Conservation (phyloP, 2,888 invertebrate genomes). For the Chrysodeixis includens region DNA sequence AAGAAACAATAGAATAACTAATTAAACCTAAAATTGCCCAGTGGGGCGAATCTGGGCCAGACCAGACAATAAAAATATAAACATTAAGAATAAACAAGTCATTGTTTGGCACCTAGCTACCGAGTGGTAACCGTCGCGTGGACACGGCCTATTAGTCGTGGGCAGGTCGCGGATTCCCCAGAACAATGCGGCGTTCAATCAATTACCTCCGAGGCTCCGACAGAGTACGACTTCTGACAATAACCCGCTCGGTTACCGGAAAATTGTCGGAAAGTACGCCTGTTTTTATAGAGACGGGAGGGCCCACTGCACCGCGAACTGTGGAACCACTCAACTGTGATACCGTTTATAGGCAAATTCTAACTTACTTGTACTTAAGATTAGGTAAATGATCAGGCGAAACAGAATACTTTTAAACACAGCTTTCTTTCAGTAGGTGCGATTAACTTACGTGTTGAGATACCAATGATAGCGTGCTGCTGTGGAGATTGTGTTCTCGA, state of each 20-base stretch:
- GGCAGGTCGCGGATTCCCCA: conserved; percentile 45
- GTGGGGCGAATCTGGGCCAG: conserved; percentile 1
- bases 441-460: too few relatives aligned
- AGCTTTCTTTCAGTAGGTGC: too few relatives aligned
- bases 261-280: conserved; percentile 59
- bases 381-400: neutral
- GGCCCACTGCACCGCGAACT: neutral
- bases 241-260: conserved; percentile 36
- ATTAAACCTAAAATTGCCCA: neutral
- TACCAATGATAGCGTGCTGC: too few relatives aligned
- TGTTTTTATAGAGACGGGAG: neutral
- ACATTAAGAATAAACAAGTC: neutral
- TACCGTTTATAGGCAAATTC: neutral
- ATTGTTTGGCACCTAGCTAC: neutral
- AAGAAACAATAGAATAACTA: neutral
- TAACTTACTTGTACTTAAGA: neutral
- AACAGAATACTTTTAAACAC: too few relatives aligned
- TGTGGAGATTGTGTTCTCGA: too few relatives aligned
- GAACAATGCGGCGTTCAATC: conserved; percentile 46
- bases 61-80: conserved; percentile 1
- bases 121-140: conserved; percentile 14
- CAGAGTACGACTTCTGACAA: conserved; percentile 40
- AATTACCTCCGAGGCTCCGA: conserved; percentile 35
- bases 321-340: neutral
- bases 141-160: conserved; percentile 29